Evolutionary conservation across 2,888 invertebrate genomes (phyloP), one percentile per base, ranked within the genome.

Genomic region (Shargacucullia verbasci): DNA sequence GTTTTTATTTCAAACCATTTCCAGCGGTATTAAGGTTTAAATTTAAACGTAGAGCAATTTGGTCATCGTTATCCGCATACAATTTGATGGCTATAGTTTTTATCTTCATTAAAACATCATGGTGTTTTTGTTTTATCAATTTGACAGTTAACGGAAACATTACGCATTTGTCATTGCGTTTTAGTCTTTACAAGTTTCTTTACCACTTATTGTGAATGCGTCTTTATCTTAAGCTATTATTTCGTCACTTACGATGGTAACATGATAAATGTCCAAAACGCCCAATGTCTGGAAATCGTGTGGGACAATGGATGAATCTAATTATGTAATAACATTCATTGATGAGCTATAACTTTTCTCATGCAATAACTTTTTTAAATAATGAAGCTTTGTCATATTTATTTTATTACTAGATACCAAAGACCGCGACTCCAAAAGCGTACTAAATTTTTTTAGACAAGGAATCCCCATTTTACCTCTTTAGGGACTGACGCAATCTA

Each of bases 91-190:
- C 70, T 68, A 72, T 48, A 44, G 60, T 66, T 76, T 78, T 79
- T 79, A 74, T 63, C 47, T 38, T 56, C 61, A 70, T 78, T 71
- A 78, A 65, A 70, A 59, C 61, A 70, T 70, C 68, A 69, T 72
- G 67, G 56, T 68, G 73, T 78, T 76, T 81, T 81, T 78, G 62
- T 72, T 70, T 59, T 57, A 41, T 49, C 64, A 53, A 69, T 66
- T 69, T 78, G 76, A 71, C 67, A 70, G 72, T 53, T 59, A 60
- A 64, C 58, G 58, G 65, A 76, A 68, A 71, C 66, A 76, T 73
- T 67, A 54, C 46, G 57, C 49, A 27, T 65, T 63, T 68, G 66
- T 73, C 73, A 60, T 71, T 65, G 59, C 50, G 59, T 39, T 45
- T 53, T 35, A 44, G 48, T 37, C 20, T 20, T 20, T 20, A 20